Conservation (phyloP, 2,888 invertebrate species). For the Melanchra persicariae region DNA sequence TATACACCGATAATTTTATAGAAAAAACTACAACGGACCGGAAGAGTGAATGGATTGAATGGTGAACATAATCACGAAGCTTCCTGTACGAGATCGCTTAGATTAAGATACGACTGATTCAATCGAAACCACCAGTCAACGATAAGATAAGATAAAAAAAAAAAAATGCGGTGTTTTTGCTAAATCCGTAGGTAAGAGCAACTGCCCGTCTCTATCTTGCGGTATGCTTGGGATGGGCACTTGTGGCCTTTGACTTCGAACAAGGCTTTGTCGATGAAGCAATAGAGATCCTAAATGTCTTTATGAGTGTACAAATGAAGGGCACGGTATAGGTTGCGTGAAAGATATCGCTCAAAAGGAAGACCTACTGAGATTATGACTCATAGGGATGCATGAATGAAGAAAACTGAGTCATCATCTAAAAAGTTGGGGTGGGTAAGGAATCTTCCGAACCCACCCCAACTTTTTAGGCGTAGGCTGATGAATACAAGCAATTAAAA, state of each 20-base stretch:
- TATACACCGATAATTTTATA: conserved; percentile 51
- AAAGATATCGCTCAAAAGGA: neutral
- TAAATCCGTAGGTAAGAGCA: conserved; percentile 18
- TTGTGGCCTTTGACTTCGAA: neutral
- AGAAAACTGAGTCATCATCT: neutral
- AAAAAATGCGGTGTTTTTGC: conserved; percentile 26
- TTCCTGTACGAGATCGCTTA: conserved; percentile 57
- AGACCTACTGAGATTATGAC: neutral
- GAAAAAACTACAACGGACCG: conserved; percentile 55
- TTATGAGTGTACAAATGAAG: neutral
- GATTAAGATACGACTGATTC: conserved; percentile 56
- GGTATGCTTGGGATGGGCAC: neutral
- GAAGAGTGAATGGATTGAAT: conserved; percentile 58
- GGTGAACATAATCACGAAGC: conserved; percentile 59
- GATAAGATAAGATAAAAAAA: conserved; percentile 9
- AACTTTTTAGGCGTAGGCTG: no score
- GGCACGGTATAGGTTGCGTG: neutral
- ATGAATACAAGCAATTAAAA: neutral
- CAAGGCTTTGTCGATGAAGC: neutral
- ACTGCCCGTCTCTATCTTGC: neutral
- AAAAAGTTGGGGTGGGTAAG: neutral
- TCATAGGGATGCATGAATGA: neutral
- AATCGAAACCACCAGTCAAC: conserved; percentile 34
- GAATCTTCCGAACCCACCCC: no score
- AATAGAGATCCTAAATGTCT: no score